phyloP scores from a whole-genome alignment of 1,140 invertebrate species.

The Drosophila nannoptera region DNA sequence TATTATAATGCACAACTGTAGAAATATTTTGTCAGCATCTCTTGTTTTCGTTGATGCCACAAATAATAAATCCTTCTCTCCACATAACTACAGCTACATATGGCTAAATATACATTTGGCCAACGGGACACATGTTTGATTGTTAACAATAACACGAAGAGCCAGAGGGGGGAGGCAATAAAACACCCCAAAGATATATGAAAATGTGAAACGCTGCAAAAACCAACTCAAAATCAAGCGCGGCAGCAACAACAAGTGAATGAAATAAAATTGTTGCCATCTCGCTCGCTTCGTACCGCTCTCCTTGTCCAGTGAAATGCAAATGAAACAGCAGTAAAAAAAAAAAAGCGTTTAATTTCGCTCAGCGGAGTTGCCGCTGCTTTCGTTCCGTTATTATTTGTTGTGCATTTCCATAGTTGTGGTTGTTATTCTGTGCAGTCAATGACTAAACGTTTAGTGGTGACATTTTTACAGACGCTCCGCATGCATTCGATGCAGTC shows the following conservation, averaged over 20 bases:
- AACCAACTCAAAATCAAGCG: background rate
- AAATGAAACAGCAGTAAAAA: slow-evolving; percentile 30
- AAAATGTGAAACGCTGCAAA: background rate
- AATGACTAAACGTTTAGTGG: slow-evolving; percentile 30
- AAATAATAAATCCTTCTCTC: too few relatives aligned
- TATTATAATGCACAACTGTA: too few relatives aligned
- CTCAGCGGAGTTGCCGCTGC: background rate
- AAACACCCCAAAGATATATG: background rate
- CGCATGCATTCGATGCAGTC: background rate
- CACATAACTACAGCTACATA: too few relatives aligned
- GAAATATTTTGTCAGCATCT: too few relatives aligned
- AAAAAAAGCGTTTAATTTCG: slow-evolving; percentile 33
- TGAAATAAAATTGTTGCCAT: slow-evolving; percentile 16
- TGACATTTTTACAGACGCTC: slow-evolving; percentile 8
- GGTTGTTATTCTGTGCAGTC: slow-evolving; percentile 13
- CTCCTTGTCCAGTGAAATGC: slow-evolving; percentile 26
- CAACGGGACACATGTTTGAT: too few relatives aligned
- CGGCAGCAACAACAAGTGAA: slow-evolving; percentile 2
- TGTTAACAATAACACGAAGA: too few relatives aligned
- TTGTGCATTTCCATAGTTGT: background rate
- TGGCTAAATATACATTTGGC: too few relatives aligned
- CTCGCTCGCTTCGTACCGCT: slow-evolving; percentile 1
- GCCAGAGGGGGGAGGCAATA: too few relatives aligned
- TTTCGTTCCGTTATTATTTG: slow-evolving; percentile 3
- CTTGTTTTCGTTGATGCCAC: too few relatives aligned